Percentiles rank a stretch among this genome's conserved stretches.
phyloP scores from a whole-genome alignment of 1,140 invertebrate species.

The Neuroterus valhalla region DNA sequence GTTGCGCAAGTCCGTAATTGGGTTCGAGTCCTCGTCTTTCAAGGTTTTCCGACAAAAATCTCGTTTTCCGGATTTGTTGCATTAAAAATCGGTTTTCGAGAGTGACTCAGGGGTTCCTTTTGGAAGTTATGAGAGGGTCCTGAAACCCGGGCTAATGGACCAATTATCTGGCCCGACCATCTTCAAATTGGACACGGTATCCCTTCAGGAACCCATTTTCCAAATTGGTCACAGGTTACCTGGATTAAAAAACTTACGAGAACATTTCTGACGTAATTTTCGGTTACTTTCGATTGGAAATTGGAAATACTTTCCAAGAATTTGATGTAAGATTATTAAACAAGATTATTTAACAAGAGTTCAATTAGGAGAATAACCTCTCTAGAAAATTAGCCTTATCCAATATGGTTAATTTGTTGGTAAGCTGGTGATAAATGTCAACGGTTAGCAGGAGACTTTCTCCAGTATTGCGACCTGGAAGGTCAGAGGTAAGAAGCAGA shows the following conservation, averaged over 20 bases:
- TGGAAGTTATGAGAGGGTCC: neutral
- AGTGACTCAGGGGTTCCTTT: slow-evolving; percentile 1
- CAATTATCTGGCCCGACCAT: slow-evolving; percentile 26
- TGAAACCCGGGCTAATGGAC: slow-evolving; percentile 21
- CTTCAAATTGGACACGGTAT: slow-evolving; percentile 7
- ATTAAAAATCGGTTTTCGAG: slow-evolving; percentile 6
- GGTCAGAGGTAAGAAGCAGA: slow-evolving; percentile 23
- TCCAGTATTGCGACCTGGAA: neutral
- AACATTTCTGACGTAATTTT: neutral
- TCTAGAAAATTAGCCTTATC: slow-evolving; percentile 1
- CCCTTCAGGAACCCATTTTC: neutral
- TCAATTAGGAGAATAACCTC: neutral
- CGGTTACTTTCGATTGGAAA: no score
- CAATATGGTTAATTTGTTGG: slow-evolving; percentile 16
- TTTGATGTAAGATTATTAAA: neutral
- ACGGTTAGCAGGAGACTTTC: slow-evolving; percentile 3
- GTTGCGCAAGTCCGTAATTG: neutral
- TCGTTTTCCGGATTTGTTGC: neutral
- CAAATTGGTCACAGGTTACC: slow-evolving; percentile 24
- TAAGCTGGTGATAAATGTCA: slow-evolving; percentile 13
- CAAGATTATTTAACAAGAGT: neutral
- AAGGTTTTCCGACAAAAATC: slow-evolving; percentile 22
- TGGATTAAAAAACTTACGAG: slow-evolving; percentile 13
- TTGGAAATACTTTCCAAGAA: neutral
- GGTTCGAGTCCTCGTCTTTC: neutral